Evolutionary conservation across 2,888 invertebrate genomes (phyloP).

Genomic region (Amorpha juglandis): DNA sequence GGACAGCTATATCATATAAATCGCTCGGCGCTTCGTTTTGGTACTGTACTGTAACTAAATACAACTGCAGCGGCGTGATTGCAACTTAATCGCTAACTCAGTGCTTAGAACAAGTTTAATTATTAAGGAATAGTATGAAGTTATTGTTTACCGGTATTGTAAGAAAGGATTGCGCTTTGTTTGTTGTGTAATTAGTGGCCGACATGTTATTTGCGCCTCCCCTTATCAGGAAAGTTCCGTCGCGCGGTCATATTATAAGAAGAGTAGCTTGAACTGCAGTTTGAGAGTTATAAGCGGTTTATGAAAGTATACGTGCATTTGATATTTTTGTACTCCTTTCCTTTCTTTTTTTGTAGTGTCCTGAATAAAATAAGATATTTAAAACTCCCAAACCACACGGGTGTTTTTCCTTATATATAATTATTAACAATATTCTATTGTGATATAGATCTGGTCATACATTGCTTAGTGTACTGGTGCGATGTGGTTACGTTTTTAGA

Average conservation of each 20-base stretch:
- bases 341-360: too few species aligned
- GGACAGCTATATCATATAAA: too few species aligned
- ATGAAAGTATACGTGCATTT: neutral
- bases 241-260: conserved; percentile 41
- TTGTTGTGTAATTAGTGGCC: conserved; percentile 41
- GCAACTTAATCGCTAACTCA: conserved; percentile 74
- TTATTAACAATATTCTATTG: too few species aligned
- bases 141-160: conserved; percentile 44
- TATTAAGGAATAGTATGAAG: conserved; percentile 57
- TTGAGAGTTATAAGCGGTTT: neutral
- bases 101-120: conserved; percentile 63
- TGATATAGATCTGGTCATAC: too few species aligned
- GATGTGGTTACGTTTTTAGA: too few species aligned
- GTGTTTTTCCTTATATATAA: too few species aligned
- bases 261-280: conserved; percentile 31
- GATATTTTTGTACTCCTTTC: too few species aligned
- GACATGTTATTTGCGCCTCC: conserved; percentile 40
- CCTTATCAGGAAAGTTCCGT: conserved; percentile 50
- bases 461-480: too few species aligned
- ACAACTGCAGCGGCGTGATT: conserved; percentile 60
- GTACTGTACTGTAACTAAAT: conserved; percentile 5
- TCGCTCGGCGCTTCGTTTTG: neutral
- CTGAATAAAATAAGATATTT: too few species aligned
- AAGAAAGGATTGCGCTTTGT: conserved; percentile 28
- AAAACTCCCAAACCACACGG: too few species aligned